A percentile compares a stretch with the other conserved stretches of the same genome.
These are phyloP conservation scores for Schlechtendalia chinensis DNA, from an alignment of 1,140 invertebrate genomes.

Conservation along the genomic window DNA sequence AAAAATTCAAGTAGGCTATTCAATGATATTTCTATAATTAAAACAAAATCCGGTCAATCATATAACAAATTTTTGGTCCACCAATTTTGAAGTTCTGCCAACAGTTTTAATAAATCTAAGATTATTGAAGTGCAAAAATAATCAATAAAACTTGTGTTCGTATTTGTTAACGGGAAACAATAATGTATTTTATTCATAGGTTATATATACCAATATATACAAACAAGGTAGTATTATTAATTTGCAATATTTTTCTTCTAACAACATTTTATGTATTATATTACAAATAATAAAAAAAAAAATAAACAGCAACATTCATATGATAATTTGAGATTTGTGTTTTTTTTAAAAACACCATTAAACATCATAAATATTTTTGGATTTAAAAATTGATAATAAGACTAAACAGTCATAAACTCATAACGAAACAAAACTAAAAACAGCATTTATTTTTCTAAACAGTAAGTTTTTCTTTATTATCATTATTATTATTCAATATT, in stretches of 20 bases:
- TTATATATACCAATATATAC: slow-evolving; percentile 25
- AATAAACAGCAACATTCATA: slow-evolving; percentile 18
- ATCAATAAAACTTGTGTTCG: neutral
- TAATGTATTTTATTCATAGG: slow-evolving; percentile 19
- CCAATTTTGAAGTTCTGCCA: too few species aligned
- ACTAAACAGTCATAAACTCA: slow-evolving; percentile 15
- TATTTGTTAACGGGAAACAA: slow-evolving; percentile 36
- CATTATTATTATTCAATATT: slow-evolving; percentile 44
- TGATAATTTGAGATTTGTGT: slow-evolving; percentile 8
- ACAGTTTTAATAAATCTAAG: neutral
- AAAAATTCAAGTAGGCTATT: too few species aligned
- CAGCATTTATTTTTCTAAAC: slow-evolving; percentile 45
- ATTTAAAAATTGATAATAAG: slow-evolving; percentile 13
- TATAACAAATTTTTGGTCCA: too few species aligned
- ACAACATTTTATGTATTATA: slow-evolving; percentile 5
- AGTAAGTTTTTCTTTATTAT: slow-evolving; percentile 49
- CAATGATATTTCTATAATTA: too few species aligned
- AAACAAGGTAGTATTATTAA: slow-evolving; percentile 26
- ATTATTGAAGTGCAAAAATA: neutral
- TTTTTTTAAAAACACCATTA: slow-evolving; percentile 6
- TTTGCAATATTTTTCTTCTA: slow-evolving; percentile 25
- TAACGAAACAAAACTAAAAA: slow-evolving; percentile 40
- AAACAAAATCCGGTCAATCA: too few species aligned
- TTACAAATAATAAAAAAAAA: slow-evolving; percentile 18
- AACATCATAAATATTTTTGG: neutral